These are phyloP conservation scores for Caenorhabditis sp. DNA, from an alignment of 2,888 invertebrate species.

Conservation along the genomic window DNA sequence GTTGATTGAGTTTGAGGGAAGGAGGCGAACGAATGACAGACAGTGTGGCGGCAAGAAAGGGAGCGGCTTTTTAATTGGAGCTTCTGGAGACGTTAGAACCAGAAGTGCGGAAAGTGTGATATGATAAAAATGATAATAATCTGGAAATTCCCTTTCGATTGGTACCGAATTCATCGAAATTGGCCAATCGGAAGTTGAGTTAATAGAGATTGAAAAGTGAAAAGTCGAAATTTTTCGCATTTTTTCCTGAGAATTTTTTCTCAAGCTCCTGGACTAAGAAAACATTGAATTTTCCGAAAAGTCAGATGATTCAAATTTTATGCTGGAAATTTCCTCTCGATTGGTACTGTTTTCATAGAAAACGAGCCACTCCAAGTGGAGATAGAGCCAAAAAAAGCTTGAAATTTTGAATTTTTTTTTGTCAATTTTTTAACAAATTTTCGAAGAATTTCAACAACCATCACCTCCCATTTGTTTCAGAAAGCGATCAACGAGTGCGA, in stretches of 20 bases:
- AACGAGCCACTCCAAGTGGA: background rate
- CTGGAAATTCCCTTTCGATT: too few relatives aligned
- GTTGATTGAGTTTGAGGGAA: background rate
- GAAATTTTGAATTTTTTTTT: too few relatives aligned
- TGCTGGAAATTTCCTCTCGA: background rate
- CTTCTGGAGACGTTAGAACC: background rate
- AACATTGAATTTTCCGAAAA: background rate
- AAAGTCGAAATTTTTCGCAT: background rate
- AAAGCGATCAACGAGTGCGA: slow-evolving; percentile 97
- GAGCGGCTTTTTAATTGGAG: background rate
- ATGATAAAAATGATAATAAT: background rate
- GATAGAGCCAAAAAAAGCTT: too few relatives aligned
- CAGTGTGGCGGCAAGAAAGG: too few relatives aligned
- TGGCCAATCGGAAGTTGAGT: background rate
- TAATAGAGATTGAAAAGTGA: background rate
- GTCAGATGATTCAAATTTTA: background rate
- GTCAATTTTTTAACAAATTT: too few relatives aligned
- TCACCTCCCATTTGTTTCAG: slow-evolving; percentile 82
- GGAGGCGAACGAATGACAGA: background rate
- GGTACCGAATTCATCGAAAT: too few relatives aligned
- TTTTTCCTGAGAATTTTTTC: background rate
- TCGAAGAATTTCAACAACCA: too few relatives aligned
- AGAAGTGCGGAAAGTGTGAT: background rate
- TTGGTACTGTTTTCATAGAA: background rate
- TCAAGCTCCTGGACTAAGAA: background rate